These are phyloP conservation scores for Luffia ferchaultella DNA, from an alignment of 2,888 invertebrate genomes.

Conservation along the genomic window DNA sequence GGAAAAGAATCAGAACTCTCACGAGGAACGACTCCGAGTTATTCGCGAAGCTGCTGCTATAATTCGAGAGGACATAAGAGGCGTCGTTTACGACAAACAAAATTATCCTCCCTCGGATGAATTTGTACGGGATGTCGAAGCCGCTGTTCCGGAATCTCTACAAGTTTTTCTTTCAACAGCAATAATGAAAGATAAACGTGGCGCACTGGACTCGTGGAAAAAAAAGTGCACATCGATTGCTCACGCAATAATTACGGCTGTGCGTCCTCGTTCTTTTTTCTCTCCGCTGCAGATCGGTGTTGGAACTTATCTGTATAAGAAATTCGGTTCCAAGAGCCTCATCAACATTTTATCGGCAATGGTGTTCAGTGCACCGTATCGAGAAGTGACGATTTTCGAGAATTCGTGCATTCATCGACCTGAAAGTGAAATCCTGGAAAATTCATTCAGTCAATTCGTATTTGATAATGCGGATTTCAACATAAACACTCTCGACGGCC, in stretches of 20 bases:
- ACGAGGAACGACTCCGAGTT: constrained; percentile 4
- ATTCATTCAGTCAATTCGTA: constrained; percentile 2
- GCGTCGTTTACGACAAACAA: constrained; percentile 5
- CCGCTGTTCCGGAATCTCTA: constrained; percentile 3
- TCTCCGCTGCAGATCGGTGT: too few relatives aligned
- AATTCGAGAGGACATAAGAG: constrained; percentile 3
- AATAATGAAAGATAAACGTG: constrained; percentile 1
- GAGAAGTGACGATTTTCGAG: constrained; percentile 6
- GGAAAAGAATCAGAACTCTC: neutral
- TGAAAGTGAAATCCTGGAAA: neutral
- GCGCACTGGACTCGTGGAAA: too few relatives aligned
- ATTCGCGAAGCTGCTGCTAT: constrained; percentile 6
- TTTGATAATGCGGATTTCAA: constrained; percentile 7
- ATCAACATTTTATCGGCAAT: neutral
- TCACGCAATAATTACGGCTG: too few relatives aligned
- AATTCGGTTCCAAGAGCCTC: neutral
- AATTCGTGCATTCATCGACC: constrained; percentile 2
- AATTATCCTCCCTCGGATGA: constrained; percentile 3
- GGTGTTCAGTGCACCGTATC: neutral
- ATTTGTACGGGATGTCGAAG: constrained; percentile 2
- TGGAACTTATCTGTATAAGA: too few relatives aligned
- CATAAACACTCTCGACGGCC: constrained; percentile 4
- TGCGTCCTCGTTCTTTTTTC: too few relatives aligned
- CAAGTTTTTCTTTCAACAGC: constrained; percentile 1
- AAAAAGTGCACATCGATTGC: too few relatives aligned